phyloP scores from a whole-genome alignment of 2,113 vertebrate species.

The Ancistrus triradiatus region DNA sequence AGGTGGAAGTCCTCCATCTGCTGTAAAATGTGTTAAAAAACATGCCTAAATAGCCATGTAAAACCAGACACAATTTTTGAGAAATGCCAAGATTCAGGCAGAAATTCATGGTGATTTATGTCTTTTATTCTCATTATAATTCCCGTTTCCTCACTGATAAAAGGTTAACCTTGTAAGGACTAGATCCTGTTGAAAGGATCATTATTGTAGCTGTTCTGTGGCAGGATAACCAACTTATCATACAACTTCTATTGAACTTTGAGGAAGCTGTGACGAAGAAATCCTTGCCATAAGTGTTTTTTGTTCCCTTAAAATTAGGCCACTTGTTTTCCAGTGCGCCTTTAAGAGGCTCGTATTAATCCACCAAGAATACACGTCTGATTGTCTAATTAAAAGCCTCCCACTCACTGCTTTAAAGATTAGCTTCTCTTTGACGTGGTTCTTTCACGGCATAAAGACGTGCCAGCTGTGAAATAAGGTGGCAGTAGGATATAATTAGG shows the following conservation, averaged over 20 bases:
- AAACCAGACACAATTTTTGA: neutral
- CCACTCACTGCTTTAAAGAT: slow-evolving; percentile 23
- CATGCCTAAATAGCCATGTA: too few relatives aligned
- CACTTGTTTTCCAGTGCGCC: slow-evolving; percentile 14
- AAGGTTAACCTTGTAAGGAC: neutral
- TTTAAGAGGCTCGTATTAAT: slow-evolving; percentile 33
- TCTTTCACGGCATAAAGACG: slow-evolving; percentile 6
- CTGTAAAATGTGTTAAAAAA: too few relatives aligned
- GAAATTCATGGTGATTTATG: neutral
- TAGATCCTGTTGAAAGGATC: neutral
- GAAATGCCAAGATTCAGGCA: neutral
- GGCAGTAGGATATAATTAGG: slow-evolving; percentile 2
- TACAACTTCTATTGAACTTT: neutral
- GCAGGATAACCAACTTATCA: neutral
- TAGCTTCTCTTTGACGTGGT: slow-evolving; percentile 1
- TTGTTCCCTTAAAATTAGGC: slow-evolving; percentile 11
- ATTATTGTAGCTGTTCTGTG: neutral
- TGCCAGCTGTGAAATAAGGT: slow-evolving; percentile 16
- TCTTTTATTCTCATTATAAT: neutral
- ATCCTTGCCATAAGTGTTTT: slow-evolving; percentile 9
- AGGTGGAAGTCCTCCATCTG: too few relatives aligned
- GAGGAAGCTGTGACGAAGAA: slow-evolving; percentile 1
- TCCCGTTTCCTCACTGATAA: neutral
- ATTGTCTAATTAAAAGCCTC: slow-evolving; percentile 33
- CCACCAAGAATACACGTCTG: slow-evolving; percentile 21